phyloP scores from a whole-genome alignment of 2,113 vertebrate genomes.

The Corapipo altera region DNA sequence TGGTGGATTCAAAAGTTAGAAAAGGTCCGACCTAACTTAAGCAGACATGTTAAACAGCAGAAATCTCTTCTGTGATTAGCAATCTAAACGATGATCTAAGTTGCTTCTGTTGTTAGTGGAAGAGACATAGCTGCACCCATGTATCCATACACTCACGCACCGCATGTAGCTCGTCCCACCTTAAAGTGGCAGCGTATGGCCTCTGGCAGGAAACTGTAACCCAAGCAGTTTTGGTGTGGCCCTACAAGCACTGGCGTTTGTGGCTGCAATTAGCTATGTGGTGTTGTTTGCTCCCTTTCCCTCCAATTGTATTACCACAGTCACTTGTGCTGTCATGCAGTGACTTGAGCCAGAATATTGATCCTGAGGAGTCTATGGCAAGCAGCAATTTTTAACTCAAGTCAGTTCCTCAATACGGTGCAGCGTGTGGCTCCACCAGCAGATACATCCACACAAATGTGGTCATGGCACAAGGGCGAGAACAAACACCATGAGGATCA shows the following conservation, averaged over 20 bases:
- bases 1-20: not conserved
- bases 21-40: not conserved
- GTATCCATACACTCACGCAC: rapidly evolving
- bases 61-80: not conserved
- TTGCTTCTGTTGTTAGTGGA: not conserved
- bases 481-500: not conserved
- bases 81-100: not conserved
- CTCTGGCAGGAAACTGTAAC: not conserved
- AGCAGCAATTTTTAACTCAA: not conserved
- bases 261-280: not conserved
- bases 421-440: not conserved
- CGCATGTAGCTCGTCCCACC: not conserved
- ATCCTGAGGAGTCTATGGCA: not conserved
- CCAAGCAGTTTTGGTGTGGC: not conserved
- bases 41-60: not conserved
- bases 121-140: not conserved
- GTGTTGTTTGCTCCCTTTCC: not conserved
- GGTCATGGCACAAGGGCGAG: not conserved
- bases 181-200: not conserved
- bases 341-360: not conserved
- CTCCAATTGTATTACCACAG: not conserved
- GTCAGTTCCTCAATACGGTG: not conserved
- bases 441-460: not conserved
- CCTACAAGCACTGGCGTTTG: not conserved
- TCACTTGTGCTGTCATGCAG: not conserved